Evolutionary conservation across 2,113 vertebrate species (phyloP).

Genomic region (Panthera tigris): DNA sequence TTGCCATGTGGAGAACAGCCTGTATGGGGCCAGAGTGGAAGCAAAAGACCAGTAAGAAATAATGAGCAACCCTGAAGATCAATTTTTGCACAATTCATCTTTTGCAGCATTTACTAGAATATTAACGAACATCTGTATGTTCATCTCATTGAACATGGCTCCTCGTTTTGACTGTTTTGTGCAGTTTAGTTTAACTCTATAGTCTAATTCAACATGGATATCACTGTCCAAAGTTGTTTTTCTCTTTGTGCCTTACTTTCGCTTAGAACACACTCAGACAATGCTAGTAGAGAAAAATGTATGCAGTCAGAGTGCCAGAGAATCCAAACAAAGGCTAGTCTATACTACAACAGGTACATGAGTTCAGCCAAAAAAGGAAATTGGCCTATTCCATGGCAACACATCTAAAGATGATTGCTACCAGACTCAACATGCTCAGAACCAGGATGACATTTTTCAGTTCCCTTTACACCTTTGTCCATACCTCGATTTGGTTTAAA

Average conservation of each 20-base stretch:
- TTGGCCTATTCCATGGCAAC: not conserved
- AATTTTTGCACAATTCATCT: not conserved
- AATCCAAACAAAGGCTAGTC: not conserved
- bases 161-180: not conserved
- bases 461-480: not conserved
- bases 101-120: not conserved
- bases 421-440: not conserved
- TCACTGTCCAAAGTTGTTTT: not conserved
- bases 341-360: not conserved
- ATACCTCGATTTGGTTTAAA: not conserved
- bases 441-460: not conserved
- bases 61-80: not conserved
- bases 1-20: not conserved
- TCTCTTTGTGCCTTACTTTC: not conserved
- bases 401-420: not conserved
- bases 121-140: not conserved
- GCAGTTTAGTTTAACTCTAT: not conserved
- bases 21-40: not conserved
- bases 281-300: not conserved
- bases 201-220: not conserved
- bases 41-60: not conserved
- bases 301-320: not conserved
- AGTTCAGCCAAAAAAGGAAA: not conserved
- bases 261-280: not conserved
- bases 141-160: not conserved